Percentiles rank a stretch among this genome's conserved stretches.
phyloP scores from a whole-genome alignment of 1,140 invertebrate species.

The Bradysia coprophila region DNA sequence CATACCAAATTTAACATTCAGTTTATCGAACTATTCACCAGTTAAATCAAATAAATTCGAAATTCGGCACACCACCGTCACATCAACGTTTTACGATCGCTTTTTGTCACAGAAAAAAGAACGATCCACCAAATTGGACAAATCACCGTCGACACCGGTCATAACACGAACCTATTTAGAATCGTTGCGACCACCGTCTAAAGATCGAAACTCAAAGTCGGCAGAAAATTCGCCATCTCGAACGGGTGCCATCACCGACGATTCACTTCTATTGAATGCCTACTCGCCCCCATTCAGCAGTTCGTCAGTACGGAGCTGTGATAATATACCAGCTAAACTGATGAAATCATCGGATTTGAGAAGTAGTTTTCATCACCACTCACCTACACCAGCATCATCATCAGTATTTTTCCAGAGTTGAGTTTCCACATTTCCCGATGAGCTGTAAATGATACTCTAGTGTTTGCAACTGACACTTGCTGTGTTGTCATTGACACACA shows the following conservation, averaged over 20 bases:
- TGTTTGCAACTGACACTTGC: no score
- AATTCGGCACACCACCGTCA: conserved; percentile 22
- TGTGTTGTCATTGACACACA: no score
- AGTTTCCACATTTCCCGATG: no score
- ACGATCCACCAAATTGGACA: conserved; percentile 12
- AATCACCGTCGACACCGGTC: conserved; percentile 13
- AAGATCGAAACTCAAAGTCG: conserved; percentile 3
- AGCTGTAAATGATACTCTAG: no score
- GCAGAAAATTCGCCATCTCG: conserved; percentile 5
- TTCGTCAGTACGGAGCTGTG: background rate
- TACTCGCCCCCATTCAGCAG: background rate
- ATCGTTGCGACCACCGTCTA: conserved; percentile 4
- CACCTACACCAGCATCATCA: no score
- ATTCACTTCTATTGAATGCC: no score
- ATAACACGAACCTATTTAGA: conserved; percentile 15
- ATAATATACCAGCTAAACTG: background rate
- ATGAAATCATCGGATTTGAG: no score
- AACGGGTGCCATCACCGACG: background rate
- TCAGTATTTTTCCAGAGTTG: no score
- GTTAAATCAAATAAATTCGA: conserved; percentile 17
- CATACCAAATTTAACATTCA: no score
- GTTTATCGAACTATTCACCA: no score
- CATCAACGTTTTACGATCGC: conserved; percentile 22
- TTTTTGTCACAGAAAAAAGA: conserved; percentile 18
- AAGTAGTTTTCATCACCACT: no score